Evolutionary conservation across 1,140 invertebrate genomes (phyloP), one percentile per base, ranked within the genome.

Genomic region (Mizuhopecten yessoensis): DNA sequence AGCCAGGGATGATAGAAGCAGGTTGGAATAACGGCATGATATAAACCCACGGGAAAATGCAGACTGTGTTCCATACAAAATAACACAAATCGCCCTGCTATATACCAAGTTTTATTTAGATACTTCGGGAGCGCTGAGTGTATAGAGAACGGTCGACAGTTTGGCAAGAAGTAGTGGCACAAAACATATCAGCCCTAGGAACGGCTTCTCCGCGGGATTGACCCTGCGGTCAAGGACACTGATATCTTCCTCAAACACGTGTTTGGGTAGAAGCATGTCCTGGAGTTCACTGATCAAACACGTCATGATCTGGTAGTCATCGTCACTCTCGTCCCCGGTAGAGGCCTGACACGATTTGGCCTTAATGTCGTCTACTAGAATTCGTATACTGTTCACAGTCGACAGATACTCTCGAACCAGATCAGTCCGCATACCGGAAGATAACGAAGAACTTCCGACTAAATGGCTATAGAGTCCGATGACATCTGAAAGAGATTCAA

Each of bases 381-480:
- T 89, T 33, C 91, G 89, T 86, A 92, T 87, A 87, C 49, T 49
- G 88, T 92, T 92, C 29, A 92, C 89, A n/a, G 90, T 92, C 34
- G 89, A 34, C 33, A 92, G 87, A 90, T 87, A 92, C 87, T 92
- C 91, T 11, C 91, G 57, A 29, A 92, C 36, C 10, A 92, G 33
- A 34, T 92, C 91, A n/a, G 87, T 88, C 86, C 91, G 57, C 33
- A 92, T 89, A n/a, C 91, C 89, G 11, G 91, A 90, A 57, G 89
- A 90, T 34, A 92, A 87, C 34, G 75, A 45, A 9, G 34, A 34
- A 20, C 89, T 90, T 20, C 45, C 86, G 0, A 49, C n/a, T 57
- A 92, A 86, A 42, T 92, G 90, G 20, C 36, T 34, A 89, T 89
- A 87, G 10, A 92, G 88, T 34, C 86, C 34, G 33, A 92, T 86